Percentiles rank a stretch among this genome's conserved stretches.
Evolutionary conservation across 1,140 invertebrate species (phyloP).

Genomic region (Ceratosolen solmsi): DNA sequence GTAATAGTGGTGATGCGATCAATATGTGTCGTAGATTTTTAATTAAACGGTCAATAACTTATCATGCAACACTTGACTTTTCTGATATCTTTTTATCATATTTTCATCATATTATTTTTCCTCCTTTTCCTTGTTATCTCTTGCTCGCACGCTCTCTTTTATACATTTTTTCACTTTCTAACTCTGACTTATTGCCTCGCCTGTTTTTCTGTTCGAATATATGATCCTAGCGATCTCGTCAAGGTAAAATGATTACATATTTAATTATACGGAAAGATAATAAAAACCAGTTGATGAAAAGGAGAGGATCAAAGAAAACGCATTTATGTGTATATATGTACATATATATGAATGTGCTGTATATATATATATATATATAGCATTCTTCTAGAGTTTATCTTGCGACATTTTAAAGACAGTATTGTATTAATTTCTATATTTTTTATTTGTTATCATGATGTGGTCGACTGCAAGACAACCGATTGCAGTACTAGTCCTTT

Average conservation of each 20-base stretch:
- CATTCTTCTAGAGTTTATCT: conserved; percentile 37
- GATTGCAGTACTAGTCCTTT: conserved; percentile 1
- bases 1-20: conserved; percentile 45
- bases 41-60: conserved; percentile 27
- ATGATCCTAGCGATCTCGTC: conserved; percentile 44
- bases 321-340: conserved; percentile 7
- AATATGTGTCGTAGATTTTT: conserved; percentile 36
- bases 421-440: conserved; percentile 5
- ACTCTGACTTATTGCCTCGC: conserved; percentile 3
- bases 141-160: conserved; percentile 1
- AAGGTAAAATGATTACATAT: conserved; percentile 41
- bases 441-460: background rate
- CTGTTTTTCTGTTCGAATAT: conserved; percentile 32
- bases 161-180: background rate
- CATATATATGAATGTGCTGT: background rate
- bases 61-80: conserved; percentile 34
- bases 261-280: conserved; percentile 48
- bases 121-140: conserved; percentile 20
- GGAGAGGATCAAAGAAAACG: conserved; percentile 50
- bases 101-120: background rate
- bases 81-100: background rate
- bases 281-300: conserved; percentile 48
- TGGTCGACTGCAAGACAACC: conserved; percentile 39
- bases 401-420: conserved; percentile 38
- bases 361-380: conserved; percentile 19